These are phyloP conservation scores for Drosophila pseudotakahashii DNA, from an alignment of 2,888 invertebrate species.

Conservation along the genomic window DNA sequence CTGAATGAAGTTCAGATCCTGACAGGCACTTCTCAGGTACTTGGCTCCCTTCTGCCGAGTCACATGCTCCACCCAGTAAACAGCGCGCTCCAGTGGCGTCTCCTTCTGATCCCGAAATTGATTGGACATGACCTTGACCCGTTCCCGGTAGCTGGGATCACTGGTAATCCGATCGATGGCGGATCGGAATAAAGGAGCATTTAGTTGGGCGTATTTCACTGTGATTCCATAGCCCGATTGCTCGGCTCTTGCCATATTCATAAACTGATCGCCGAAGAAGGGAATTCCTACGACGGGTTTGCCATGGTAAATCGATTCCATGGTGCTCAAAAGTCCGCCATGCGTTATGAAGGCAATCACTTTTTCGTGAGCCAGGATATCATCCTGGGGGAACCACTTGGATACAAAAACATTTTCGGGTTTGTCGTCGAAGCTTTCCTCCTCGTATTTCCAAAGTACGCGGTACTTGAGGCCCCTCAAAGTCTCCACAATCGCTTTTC, in stretches of 20 bases:
- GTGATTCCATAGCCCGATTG: constrained; percentile 83
- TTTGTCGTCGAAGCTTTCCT: constrained; percentile 72
- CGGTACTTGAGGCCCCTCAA: constrained; percentile 80
- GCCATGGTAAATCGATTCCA: constrained; percentile 85
- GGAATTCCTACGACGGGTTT: constrained; percentile 85
- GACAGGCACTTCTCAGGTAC: constrained; percentile 78
- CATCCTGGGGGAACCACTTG: constrained; percentile 85
- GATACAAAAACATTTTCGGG: constrained; percentile 81
- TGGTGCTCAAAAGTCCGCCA: constrained; percentile 85
- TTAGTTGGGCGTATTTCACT: constrained; percentile 80
- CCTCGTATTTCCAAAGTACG: constrained; percentile 85
- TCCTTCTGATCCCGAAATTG: constrained; percentile 77
- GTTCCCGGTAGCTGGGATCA: constrained; percentile 57
- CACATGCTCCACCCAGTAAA: constrained; percentile 82
- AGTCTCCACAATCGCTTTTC: constrained; percentile 64
- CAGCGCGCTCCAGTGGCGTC: constrained; percentile 74
- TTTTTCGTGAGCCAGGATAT: constrained; percentile 84
- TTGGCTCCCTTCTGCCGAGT: constrained; percentile 81
- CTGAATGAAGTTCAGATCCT: constrained; percentile 74
- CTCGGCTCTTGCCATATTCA: constrained; percentile 85
- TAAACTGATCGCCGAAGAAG: constrained; percentile 85
- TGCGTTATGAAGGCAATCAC: constrained; percentile 85
- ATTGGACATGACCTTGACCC: constrained; percentile 61
- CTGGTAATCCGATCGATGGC: constrained; percentile 59
- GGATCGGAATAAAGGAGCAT: constrained; percentile 66